Evolutionary conservation across 2,113 vertebrate genomes (phyloP), one percentile per base, ranked within the genome.

Genomic region (Fukomys damarensis): DNA sequence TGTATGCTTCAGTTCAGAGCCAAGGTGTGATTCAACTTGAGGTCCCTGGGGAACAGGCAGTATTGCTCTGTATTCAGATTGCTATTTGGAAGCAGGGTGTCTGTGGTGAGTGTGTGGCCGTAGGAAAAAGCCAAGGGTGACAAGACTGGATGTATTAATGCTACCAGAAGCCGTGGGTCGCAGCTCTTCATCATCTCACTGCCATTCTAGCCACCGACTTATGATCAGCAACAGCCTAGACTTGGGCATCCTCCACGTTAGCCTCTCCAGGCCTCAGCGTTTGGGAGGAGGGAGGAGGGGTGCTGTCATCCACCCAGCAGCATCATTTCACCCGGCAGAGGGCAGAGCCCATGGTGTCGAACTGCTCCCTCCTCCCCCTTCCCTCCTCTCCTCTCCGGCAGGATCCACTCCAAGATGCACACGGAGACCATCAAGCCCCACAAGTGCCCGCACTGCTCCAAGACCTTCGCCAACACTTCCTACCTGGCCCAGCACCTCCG

Each of bases 381-480:
- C 98, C 98, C 98, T 98, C 98, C 98, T 98, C 98, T 98, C 98
- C 98, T 99, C 98, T 98, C 98, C 98, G 99, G 99, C 99, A 99
- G 99, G 99, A 99, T 99, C 98, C 99, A 99, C 97, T 99, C 96
- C 97, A 99, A 99, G 98, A 99, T 99, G 98, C 99, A 99, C 98
- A 99, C 99, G 86, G 99, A 99, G 98, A 98, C 98, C 98, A 99
- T 99, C 98, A 99, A 99, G 98, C 99, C 99, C 85, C 99, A 99
- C 98, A 99, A 99, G 99, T 99, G 99, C 99, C 99, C 99, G 97
- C 99, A 99, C 98, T 99, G 99, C 98, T 99, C 99, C 95, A 99
- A 99, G 98, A 99, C 99, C 92, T 99, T 99, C 98, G 99, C 99
- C 98, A 99, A 99, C 99, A 99, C 99, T 80, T 99, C 99, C 98